Evolutionary conservation across 2,113 vertebrate genomes (phyloP), one percentile per base, ranked within the genome.

Genomic region (Pseudorasbora parva): DNA sequence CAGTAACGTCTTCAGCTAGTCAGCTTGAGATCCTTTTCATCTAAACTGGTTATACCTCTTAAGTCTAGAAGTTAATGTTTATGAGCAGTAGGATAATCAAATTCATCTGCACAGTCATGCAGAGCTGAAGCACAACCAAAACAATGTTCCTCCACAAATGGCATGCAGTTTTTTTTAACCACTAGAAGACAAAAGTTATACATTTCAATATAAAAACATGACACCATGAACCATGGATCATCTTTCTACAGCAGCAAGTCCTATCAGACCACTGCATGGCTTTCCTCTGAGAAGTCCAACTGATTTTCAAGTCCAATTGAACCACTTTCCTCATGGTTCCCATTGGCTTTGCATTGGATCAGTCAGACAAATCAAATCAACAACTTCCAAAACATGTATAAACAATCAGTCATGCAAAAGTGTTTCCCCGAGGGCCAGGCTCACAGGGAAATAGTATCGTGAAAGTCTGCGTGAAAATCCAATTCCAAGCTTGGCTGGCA

Each of bases 381-480:
- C 41, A 62, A 33, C 17, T 21, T 27, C 23, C 0, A 7, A 60
- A 45, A 37, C 64, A 78, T 30, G 6, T 23, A 43, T 21, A 27
- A 43, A 23, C 8, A 4, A 62, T 56, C 17, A n/a, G 62, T 41
- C 66, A 25, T 71, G 83, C 15, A 81, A 64, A 80, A 12, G 9
- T 3, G 49, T 11, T 49, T 71, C 56, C 75, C 30, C 47, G 41
- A 56, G 33, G 14, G 2, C 27, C 27, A 8, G 33, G 1, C 25
- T 33, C 15, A 1, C 30, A 27, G 33, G 49, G 19, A 76, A 47
- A 73, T 72, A 43, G 3, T 14, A 19, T 56, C 19, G 5, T 9
- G 69, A 73, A 79, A 73, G 62, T 68, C 8, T 82, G 64, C 19
- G 1, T 69, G 71, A 66, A 86, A 84, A 75, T 6, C 8, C 51